These are phyloP conservation scores for Rhinolophus ferrumequinum DNA, from an alignment of 2,113 vertebrate genomes.

Conservation along the genomic window DNA sequence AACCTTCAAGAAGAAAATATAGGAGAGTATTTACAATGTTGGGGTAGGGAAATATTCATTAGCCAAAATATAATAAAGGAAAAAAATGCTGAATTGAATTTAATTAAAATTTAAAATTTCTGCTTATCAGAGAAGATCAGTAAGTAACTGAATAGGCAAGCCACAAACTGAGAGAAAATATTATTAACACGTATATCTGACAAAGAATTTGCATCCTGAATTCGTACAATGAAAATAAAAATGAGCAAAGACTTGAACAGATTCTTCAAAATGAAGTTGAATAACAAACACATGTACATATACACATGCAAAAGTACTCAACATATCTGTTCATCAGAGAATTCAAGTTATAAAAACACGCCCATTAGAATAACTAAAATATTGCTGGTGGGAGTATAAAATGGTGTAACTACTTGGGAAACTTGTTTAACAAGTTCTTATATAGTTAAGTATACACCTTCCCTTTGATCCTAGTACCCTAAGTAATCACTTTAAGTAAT, in stretches of 20 bases:
- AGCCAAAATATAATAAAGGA: neutral
- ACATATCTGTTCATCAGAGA: neutral
- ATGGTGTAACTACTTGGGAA: neutral
- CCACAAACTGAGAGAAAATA: neutral
- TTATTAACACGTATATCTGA: neutral
- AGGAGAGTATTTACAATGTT: neutral
- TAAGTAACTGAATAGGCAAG: neutral
- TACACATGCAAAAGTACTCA: neutral
- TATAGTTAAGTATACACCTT: neutral
- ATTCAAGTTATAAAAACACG: neutral
- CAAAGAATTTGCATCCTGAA: neutral
- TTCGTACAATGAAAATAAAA: neutral
- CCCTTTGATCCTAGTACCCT: neutral
- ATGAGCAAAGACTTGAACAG: neutral
- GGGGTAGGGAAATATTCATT: neutral
- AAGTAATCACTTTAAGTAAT: neutral
- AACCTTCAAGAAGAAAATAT: neutral
- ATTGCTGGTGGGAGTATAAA: neutral
- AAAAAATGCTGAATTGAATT: neutral
- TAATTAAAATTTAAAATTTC: neutral
- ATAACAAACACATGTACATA: neutral
- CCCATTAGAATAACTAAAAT: neutral
- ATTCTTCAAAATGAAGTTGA: neutral
- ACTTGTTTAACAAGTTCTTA: neutral
- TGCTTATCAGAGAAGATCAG: neutral